phyloP scores from a whole-genome alignment of 2,888 invertebrate species.

The Synergus umbraculus region DNA sequence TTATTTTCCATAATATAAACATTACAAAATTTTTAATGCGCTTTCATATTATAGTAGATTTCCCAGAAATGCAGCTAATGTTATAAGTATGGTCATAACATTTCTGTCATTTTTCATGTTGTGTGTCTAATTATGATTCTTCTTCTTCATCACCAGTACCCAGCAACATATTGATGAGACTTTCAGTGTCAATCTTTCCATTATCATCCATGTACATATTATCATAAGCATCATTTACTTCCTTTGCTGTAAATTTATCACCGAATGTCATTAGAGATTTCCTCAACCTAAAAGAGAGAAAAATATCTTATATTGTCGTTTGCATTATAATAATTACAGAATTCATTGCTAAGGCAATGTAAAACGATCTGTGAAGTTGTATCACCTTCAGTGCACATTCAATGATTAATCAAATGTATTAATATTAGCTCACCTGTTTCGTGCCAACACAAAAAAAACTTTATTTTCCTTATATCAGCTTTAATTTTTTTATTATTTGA shows the following conservation, averaged over 20 bases:
- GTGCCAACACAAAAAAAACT: too few species aligned
- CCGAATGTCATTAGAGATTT: constrained; percentile 49
- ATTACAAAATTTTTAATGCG: not conserved
- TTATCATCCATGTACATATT: constrained; percentile 90
- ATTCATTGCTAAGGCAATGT: too few species aligned
- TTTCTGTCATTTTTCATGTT: not conserved
- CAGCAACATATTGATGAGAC: constrained; percentile 48
- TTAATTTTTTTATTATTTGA: too few species aligned
- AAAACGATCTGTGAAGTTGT: too few species aligned
- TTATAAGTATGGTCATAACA: not conserved
- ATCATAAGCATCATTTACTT: constrained; percentile 93
- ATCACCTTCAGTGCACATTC: too few species aligned
- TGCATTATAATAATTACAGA: not conserved
- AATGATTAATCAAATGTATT: too few species aligned
- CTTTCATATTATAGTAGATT: not conserved
- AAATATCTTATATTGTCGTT: not conserved
- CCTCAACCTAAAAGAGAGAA: constrained; percentile 44
- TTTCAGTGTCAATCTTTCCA: constrained; percentile 49
- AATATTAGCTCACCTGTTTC: too few species aligned
- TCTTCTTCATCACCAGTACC: constrained; percentile 47
- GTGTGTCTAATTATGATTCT: not conserved
- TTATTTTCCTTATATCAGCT: too few species aligned
- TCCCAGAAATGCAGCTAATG: not conserved
- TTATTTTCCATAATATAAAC: too few species aligned
- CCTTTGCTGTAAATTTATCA: constrained; percentile 48